Conservation (phyloP, 2,888 invertebrate genomes). For the Mactromeris polynyma region DNA sequence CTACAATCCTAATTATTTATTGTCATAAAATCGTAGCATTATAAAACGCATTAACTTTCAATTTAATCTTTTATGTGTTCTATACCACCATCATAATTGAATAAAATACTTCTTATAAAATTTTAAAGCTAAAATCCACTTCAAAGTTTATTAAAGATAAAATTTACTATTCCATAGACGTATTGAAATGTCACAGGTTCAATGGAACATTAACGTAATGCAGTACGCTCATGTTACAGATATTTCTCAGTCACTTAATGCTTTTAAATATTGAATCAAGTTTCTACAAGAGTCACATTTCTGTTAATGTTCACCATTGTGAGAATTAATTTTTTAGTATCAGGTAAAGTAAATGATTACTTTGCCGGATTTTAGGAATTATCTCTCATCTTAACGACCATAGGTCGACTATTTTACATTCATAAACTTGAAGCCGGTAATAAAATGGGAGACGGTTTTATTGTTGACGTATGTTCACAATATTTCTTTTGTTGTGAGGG, state of each 20-base stretch:
- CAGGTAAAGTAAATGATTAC: slow-evolving; percentile 32
- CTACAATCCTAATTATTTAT: not conserved
- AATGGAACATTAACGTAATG: not conserved
- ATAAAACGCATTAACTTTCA: not conserved
- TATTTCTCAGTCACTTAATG: not conserved
- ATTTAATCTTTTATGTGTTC: not conserved
- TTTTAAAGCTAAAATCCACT: slow-evolving; percentile 5
- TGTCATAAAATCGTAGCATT: not conserved
- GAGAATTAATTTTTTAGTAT: slow-evolving; percentile 23
- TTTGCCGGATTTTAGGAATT: slow-evolving; percentile 2
- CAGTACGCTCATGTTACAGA: not conserved
- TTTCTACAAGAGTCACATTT: not conserved
- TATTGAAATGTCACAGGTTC: not conserved
- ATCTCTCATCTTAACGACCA: slow-evolving; percentile 43
- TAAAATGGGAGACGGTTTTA: slow-evolving; percentile 22
- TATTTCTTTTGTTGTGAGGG: slow-evolving; percentile 19
- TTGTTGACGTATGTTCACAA: slow-evolving; percentile 25
- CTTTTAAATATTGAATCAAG: slow-evolving; percentile 5
- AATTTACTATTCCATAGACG: not conserved
- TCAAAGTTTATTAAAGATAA: not conserved
- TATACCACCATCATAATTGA: not conserved
- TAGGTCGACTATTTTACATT: slow-evolving; percentile 28
- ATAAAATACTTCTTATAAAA: not conserved
- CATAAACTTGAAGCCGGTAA: slow-evolving; percentile 27
- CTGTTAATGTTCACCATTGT: not conserved